Evolutionary conservation across 2,113 vertebrate species (phyloP).

Genomic region (Albula goreensis): DNA sequence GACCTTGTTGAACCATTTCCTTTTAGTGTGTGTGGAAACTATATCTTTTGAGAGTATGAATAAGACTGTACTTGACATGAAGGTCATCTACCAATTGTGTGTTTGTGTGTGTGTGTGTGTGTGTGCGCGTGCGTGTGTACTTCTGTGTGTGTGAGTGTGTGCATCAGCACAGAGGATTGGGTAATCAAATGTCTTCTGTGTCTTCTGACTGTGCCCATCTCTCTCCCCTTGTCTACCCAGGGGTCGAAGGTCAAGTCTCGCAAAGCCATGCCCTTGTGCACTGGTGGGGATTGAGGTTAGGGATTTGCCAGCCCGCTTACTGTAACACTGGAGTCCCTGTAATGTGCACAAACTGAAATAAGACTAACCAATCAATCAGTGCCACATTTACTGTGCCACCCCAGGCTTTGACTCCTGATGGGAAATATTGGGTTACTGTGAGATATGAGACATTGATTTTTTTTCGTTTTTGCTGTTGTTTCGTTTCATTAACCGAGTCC

Average conservation of each 20-base stretch:
- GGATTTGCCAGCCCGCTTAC: slow-evolving; percentile 44
- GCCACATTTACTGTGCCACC: slow-evolving; percentile 20
- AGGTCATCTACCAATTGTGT: too few species aligned
- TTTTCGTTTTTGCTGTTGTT: background rate
- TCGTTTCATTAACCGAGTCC: slow-evolving; percentile 30
- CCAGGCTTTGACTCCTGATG: slow-evolving; percentile 12
- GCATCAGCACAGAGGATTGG: background rate
- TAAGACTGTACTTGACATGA: too few species aligned
- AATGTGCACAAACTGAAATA: slow-evolving; percentile 15
- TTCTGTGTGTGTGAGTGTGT: background rate
- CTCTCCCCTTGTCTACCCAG: slow-evolving; percentile 75
- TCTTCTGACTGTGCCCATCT: slow-evolving; percentile 55
- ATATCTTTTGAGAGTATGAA: background rate
- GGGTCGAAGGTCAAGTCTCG: slow-evolving; percentile 73
- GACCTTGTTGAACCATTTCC: background rate
- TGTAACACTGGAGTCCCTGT: slow-evolving; percentile 24
- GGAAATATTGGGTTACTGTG: slow-evolving; percentile 22
- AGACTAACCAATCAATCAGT: slow-evolving; percentile 13
- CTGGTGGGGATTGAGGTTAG: slow-evolving; percentile 78
- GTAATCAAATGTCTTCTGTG: slow-evolving; percentile 47
- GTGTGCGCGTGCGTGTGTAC: too few species aligned
- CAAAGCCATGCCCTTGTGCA: slow-evolving; percentile 65
- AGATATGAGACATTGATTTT: slow-evolving; percentile 23
- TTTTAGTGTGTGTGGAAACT: background rate
- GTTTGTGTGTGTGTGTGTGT: too few species aligned